These are phyloP conservation scores for Phyllotreta striolata DNA, from an alignment of 2,888 invertebrate species.

Conservation along the genomic window DNA sequence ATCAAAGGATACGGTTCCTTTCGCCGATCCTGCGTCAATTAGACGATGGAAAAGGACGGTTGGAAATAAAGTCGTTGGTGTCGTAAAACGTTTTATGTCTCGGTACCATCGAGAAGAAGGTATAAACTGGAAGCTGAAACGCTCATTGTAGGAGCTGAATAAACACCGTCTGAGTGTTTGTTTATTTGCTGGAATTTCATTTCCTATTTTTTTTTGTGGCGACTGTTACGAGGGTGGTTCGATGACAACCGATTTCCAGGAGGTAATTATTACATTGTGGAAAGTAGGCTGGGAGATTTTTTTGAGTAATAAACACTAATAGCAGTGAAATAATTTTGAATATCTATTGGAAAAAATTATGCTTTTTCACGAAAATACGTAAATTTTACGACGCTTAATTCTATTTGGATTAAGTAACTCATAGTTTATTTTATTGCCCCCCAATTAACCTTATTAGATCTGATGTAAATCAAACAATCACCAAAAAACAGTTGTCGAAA, in stretches of 20 bases:
- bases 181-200: constrained; percentile 7
- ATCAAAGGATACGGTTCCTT: too few relatives aligned
- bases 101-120: constrained; percentile 8
- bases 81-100: constrained; percentile 39
- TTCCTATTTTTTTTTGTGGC: not conserved
- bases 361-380: not conserved
- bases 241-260: too few relatives aligned
- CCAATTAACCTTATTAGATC: constrained; percentile 18
- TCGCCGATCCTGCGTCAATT: too few relatives aligned
- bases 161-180: constrained; percentile 17
- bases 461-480: constrained; percentile 19
- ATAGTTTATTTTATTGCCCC: constrained; percentile 18
- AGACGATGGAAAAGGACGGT: constrained; percentile 9
- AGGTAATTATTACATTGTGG: too few relatives aligned
- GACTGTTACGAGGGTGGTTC: too few relatives aligned
- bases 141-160: constrained; percentile 10
- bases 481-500: constrained; percentile 6
- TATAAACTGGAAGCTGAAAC: constrained; percentile 14
- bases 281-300: too few relatives aligned
- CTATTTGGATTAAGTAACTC: constrained; percentile 17
- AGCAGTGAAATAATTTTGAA: too few relatives aligned
- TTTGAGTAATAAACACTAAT: too few relatives aligned
- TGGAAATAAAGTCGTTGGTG: constrained; percentile 41
- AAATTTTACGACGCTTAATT: constrained; percentile 16
- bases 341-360: too few relatives aligned